Percentiles rank a stretch among this genome's conserved stretches.
These are phyloP conservation scores for Xenopus laevis DNA, from an alignment of 2,113 vertebrate genomes.

Conservation along the genomic window DNA sequence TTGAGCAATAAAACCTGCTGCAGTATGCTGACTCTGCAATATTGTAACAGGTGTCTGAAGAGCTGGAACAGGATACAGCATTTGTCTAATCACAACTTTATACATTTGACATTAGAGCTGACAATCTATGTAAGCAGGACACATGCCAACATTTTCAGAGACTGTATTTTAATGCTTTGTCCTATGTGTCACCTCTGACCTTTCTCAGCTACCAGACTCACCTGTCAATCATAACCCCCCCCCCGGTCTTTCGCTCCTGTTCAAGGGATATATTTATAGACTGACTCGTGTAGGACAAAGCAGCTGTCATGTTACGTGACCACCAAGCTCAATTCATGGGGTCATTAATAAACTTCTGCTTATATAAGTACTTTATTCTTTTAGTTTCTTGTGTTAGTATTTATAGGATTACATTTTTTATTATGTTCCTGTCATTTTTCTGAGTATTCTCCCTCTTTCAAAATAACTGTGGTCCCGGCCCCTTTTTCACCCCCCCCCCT, in stretches of 20 bases:
- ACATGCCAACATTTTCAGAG: neutral
- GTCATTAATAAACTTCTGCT: neutral
- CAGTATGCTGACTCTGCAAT: no score
- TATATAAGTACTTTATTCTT: no score
- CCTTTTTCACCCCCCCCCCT: neutral
- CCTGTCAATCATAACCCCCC: constrained; percentile 25
- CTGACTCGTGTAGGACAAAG: constrained; percentile 5
- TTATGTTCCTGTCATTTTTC: no score
- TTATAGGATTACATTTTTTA: no score
- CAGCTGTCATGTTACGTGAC: constrained; percentile 35
- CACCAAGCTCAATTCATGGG: neutral
- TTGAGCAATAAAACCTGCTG: no score
- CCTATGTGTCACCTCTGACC: constrained; percentile 36
- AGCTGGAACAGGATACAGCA: neutral
- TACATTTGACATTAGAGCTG: neutral
- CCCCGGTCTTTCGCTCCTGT: constrained; percentile 12
- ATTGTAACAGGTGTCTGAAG: no score
- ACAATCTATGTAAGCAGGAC: neutral
- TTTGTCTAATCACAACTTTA: neutral
- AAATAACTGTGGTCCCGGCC: neutral
- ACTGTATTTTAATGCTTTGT: constrained; percentile 10
- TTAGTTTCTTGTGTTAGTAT: no score
- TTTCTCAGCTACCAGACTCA: constrained; percentile 24
- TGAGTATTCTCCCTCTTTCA: no score
- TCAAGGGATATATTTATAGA: constrained; percentile 28